Conservation (phyloP, 2,113 vertebrate species). For the Glaucidium brasilianum region DNA sequence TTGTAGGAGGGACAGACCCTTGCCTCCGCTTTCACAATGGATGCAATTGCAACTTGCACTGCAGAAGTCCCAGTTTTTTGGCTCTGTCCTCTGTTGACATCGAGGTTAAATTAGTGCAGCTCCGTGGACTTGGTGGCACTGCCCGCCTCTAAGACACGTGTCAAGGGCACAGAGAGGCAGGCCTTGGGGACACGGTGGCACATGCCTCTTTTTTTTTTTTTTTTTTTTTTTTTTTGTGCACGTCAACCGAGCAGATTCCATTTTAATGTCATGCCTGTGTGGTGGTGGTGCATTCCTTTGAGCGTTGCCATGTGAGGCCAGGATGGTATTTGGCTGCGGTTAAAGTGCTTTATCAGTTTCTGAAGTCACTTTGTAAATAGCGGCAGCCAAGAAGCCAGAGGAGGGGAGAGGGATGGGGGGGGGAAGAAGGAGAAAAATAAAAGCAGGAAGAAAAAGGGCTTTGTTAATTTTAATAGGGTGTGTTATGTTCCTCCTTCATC, state of each 20-base stretch:
- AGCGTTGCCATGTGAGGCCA: slow-evolving; percentile 32
- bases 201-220: background rate
- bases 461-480: slow-evolving; percentile 47
- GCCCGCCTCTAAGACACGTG: background rate
- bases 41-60: rapidly evolving
- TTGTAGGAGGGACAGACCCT: background rate
- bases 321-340: background rate
- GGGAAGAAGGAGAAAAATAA: background rate
- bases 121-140: background rate
- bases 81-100: background rate
- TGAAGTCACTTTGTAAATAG: slow-evolving; percentile 27
- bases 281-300: background rate
- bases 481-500: slow-evolving; percentile 20
- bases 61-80: background rate
- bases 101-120: background rate
- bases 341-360: slow-evolving; percentile 26
- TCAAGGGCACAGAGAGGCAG: background rate
- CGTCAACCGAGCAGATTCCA: slow-evolving; percentile 10
- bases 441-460: slow-evolving; percentile 23
- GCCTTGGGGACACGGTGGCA: slow-evolving; percentile 1
- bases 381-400: background rate
- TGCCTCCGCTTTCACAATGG: background rate
- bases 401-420: no score
- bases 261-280: slow-evolving; percentile 23
- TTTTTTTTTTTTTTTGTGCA: background rate